Base-by-base conservation (phyloP, 2,797 vertebrate species). In the Tamandua tetradactyla region DNA sequence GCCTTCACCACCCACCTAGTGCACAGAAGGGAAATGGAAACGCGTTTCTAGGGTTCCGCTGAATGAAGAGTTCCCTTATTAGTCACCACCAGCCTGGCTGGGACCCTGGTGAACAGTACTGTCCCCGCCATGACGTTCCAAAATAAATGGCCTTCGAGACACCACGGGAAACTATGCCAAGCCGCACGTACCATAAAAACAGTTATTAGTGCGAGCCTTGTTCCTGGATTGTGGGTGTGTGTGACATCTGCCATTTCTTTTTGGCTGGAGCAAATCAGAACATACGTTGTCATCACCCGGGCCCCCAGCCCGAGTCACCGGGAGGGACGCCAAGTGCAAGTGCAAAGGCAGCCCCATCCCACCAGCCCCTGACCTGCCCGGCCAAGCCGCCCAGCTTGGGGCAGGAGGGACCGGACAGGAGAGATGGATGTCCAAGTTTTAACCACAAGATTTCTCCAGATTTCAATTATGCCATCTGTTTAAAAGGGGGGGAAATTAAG, bases 121-220 rank as follows among this genome's bases (percentile, higher is more conserved):
- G 40, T 75, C 89, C 75, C 74, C 1, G 17, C 40, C 30, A 25
- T 2, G 89, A 93, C 49, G 68, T 68, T 83, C 91, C 95, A 82
- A 95, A 94, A 95, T 94, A 94, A 96, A 94, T 85, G 91, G 81
- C 62, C 96, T 95, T 87, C 68, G 95, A 95, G 94, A 86, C 83
- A 32, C 90, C 68, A 4, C 10, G 13, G 96, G 93, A 82, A 94
- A 87, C 89, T 94, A 89, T 55, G 49, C 91, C 7, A 87, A 94
- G 92, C 91, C 93, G 55, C 3, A 0, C 30, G n/a, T 52, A 93
- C 92, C 94, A 94, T 95, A 93, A 94, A 95, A 94, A 86, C 92
- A 71, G 95, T 91, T 96, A 95, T 95, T 94, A 92, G 94, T 92
- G 84, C 80, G 82, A 42, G 76, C 79, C 22, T 89, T 85, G 87